These are phyloP conservation scores for Creontiades dilutus DNA, from an alignment of 2,888 invertebrate species.

Conservation along the genomic window DNA sequence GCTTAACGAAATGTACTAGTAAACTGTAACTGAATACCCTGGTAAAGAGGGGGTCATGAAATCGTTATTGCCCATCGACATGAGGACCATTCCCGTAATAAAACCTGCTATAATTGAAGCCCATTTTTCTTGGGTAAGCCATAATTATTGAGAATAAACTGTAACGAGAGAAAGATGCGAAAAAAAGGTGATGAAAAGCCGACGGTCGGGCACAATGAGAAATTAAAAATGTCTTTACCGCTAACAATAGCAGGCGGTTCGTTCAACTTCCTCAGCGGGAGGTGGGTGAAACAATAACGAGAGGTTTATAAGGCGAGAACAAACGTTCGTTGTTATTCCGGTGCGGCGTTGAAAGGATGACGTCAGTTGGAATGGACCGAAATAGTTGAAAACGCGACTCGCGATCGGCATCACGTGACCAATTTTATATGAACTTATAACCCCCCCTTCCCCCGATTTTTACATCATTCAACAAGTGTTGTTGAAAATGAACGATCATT, in stretches of 20 bases:
- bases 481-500: no score
- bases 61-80: no score
- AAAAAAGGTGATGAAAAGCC: neutral
- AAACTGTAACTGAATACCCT: no score
- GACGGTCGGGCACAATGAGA: neutral
- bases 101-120: no score
- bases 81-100: no score
- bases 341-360: neutral
- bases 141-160: no score
- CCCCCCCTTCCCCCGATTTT: no score
- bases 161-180: neutral
- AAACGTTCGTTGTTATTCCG: neutral
- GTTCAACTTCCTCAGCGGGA: conserved; percentile 23
- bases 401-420: neutral
- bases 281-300: neutral
- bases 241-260: neutral
- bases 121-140: no score
- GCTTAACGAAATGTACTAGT: no score
- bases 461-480: neutral
- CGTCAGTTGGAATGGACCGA: neutral
- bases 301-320: neutral
- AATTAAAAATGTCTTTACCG: neutral
- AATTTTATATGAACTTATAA: no score
- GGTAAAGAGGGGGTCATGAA: no score
- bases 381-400: neutral